Base-by-base conservation (phyloP, 2,888 invertebrate genomes). In the Mesopsocus fuscifrons region DNA sequence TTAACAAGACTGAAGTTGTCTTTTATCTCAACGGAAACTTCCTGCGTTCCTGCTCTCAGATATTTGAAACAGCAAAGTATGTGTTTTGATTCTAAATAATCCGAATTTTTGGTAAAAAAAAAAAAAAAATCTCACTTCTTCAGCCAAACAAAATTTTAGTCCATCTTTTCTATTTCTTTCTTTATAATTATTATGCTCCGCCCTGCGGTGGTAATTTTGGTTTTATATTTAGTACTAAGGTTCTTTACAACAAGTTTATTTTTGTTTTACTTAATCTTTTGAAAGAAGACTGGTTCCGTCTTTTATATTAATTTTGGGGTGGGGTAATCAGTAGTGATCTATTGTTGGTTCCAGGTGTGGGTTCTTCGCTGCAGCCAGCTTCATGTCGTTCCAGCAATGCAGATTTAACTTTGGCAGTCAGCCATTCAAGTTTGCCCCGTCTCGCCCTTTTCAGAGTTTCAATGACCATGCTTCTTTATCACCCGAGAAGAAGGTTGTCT, bases 371-470 rank as follows among this genome's bases (percentile, higher is more conserved):
- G 92, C 89, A 2, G 92, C 91, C 2, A 91, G 88, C 60, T 91
- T 92, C 61, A 92, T 91, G 91, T 85, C 89, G 48, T 92, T 88
- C 67, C 92, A 94, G 59, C 91, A 91, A 57, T 89, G 89, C 62
- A 70, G 77, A 41, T 92, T 92, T 63, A 92, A 92, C 64, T 92
- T 92, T 62, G 92, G 92, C 43, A 67, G 74, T 47, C 69, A 73
- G 48, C 74, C 81, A 1, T 92, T 91, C 63, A 66, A 65, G 51
- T 77, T 66, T 66, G 78, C 87, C 33, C 89, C 91, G 0, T 70
- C 73, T 52, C 61, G 72, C 21, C 55, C 58, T 21, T 89, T 71
- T 62, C 66, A 68, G 45, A 70, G 67, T 47, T 89, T 91, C 62
- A 91, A 92, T 57, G 75, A 81, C 40, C 66, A 70, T 52, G 87